Evolutionary conservation across 2,888 invertebrate genomes (phyloP).

Genomic region (Rhaphigaster nebulosa): DNA sequence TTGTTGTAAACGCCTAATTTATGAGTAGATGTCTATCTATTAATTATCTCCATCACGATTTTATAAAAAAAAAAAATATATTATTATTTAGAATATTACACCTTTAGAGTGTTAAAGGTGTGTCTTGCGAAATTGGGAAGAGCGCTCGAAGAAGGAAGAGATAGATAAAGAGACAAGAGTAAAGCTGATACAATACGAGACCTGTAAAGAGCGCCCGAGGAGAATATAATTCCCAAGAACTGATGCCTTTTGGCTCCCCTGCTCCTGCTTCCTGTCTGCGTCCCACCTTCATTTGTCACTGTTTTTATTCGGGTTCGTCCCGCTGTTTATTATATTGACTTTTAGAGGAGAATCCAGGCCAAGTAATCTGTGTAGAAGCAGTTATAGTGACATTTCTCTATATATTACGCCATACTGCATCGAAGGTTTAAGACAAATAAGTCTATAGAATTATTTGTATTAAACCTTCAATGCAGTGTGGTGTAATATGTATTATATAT

Average conservation of each 20-base stretch:
- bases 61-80: too few relatives aligned
- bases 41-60: too few relatives aligned
- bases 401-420: too few relatives aligned
- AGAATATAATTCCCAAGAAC: background rate
- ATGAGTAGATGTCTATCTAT: too few relatives aligned
- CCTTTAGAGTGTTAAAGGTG: background rate
- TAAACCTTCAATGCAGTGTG: too few relatives aligned
- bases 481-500: too few relatives aligned
- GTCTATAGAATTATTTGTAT: too few relatives aligned
- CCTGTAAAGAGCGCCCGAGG: background rate
- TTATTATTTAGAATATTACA: too few relatives aligned
- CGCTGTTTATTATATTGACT: background rate
- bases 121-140: background rate
- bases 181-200: background rate
- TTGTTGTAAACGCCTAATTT: too few relatives aligned
- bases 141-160: background rate
- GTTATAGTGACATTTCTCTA: background rate
- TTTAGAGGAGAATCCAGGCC: background rate
- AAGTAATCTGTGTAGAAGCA: background rate
- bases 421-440: too few relatives aligned
- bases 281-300: background rate
- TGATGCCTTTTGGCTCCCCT: background rate
- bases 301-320: background rate
- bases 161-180: background rate
- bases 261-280: background rate